These are phyloP conservation scores for Cheilosia grossa DNA, from an alignment of 2,888 invertebrate genomes.

Conservation along the genomic window DNA sequence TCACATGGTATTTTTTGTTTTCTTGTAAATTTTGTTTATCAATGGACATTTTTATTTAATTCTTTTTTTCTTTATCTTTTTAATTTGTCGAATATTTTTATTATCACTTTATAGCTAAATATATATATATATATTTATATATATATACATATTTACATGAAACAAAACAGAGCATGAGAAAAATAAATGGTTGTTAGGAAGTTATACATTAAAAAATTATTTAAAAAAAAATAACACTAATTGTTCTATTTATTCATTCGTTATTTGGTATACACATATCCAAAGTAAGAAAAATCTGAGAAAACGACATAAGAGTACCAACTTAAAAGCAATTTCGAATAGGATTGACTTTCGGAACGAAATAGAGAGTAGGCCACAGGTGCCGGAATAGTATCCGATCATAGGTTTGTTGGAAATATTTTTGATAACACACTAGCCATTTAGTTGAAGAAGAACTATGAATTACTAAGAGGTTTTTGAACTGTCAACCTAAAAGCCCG, in stretches of 20 bases:
- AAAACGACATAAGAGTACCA: too few relatives aligned
- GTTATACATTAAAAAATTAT: constrained; percentile 70
- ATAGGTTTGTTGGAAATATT: too few relatives aligned
- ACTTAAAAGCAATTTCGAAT: too few relatives aligned
- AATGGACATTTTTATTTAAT: constrained; percentile 24
- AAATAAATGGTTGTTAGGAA: constrained; percentile 74
- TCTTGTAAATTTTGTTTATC: constrained; percentile 51
- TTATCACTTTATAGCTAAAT: constrained; percentile 56
- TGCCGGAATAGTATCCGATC: too few relatives aligned
- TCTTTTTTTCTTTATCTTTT: constrained; percentile 35
- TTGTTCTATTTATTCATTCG: not conserved
- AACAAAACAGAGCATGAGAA: constrained; percentile 51
- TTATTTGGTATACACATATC: too few relatives aligned
- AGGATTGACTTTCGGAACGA: too few relatives aligned
- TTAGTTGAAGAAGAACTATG: too few relatives aligned
- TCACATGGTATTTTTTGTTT: constrained; percentile 39
- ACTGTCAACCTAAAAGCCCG: too few relatives aligned
- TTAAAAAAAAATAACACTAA: constrained; percentile 44
- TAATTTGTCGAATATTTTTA: constrained; percentile 39
- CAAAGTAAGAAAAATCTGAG: too few relatives aligned
- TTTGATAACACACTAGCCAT: too few relatives aligned
- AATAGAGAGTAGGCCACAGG: too few relatives aligned
- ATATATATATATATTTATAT: not conserved
- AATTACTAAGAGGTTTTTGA: too few relatives aligned
- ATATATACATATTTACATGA: constrained; percentile 33